A percentile compares a stretch with the other conserved stretches of the same genome.
Evolutionary conservation across 2,888 invertebrate species (phyloP).

Genomic region (Lathronympha strigana): DNA sequence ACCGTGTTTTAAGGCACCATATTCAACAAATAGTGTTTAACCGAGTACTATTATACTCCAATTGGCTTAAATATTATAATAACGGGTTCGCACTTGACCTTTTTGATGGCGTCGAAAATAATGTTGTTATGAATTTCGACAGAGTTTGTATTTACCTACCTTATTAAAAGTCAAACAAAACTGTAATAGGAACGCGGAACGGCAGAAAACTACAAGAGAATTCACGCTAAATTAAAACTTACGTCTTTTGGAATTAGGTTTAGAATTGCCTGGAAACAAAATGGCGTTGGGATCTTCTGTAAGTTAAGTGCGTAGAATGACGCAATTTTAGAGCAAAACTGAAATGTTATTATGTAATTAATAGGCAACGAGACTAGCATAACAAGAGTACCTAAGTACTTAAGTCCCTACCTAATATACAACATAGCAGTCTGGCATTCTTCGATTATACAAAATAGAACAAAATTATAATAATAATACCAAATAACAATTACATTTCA

Average conservation of each 20-base stretch:
- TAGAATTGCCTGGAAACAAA: background rate
- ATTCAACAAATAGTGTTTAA: background rate
- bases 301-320: background rate
- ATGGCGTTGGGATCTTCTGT: background rate
- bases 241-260: background rate
- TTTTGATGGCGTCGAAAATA: background rate
- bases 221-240: background rate
- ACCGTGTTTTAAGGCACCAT: background rate
- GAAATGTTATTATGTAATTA: slow-evolving; percentile 9
- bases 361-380: background rate
- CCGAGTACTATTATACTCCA: background rate
- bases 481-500: too few species aligned
- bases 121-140: background rate
- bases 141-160: background rate
- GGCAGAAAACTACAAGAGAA: background rate
- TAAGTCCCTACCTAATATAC: too few species aligned
- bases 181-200: background rate
- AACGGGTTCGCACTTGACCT: background rate
- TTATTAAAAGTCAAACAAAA: background rate
- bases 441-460: too few species aligned
- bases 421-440: too few species aligned
- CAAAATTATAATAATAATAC: too few species aligned
- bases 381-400: too few species aligned
- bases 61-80: background rate
- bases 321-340: background rate